Evolutionary conservation across 2,113 vertebrate genomes (phyloP), one percentile per base, ranked within the genome.

Genomic region (Antechinus flavipes): DNA sequence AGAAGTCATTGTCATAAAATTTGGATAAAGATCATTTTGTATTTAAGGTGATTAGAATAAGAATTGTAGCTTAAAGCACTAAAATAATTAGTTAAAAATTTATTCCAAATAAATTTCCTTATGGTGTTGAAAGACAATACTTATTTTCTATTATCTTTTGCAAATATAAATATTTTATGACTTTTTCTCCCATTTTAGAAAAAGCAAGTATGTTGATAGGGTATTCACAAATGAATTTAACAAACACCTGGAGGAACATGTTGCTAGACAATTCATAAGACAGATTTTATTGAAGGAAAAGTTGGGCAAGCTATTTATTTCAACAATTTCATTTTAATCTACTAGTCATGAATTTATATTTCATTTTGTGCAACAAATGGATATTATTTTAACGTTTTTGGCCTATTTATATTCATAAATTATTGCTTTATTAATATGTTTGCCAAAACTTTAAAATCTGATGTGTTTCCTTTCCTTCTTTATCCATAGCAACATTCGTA

Each of bases 211-310:
- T 96, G 99, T 99, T 95, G 99, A 99, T 97, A 99, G 99, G 97
- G 98, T 99, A 96, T 99, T 99, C 98, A 99, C 99, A 98, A 99
- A 98, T 97, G 99, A 99, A 96, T 99, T 99, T 98, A 99, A 99
- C 97, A 99, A 99, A 98, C 99, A 99, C 96, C 99, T 99, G 97
- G 99, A 99, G 91, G 99, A 99, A 98, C 97, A 99, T 46, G 99
- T 99, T 97, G 99, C 99, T 96, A 99, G 99, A 98, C 99, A 99
- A 96, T 99, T 99, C 97, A 98, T 99, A 98, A 49, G 49, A 99
- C 99, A 97, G 99, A 99, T 92, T 98, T 99, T 98, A 99, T 99
- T 98, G 99, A 99, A 96, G 99, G 99, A 98, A 98, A 99, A 96
- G 98, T 99, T 98, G 99, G 99, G 99, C 99, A 98, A 98, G 94